Evolutionary conservation across 2,113 vertebrate species (phyloP), one percentile per base, ranked within the genome.

Genomic region (Psittacula cyanocephala): DNA sequence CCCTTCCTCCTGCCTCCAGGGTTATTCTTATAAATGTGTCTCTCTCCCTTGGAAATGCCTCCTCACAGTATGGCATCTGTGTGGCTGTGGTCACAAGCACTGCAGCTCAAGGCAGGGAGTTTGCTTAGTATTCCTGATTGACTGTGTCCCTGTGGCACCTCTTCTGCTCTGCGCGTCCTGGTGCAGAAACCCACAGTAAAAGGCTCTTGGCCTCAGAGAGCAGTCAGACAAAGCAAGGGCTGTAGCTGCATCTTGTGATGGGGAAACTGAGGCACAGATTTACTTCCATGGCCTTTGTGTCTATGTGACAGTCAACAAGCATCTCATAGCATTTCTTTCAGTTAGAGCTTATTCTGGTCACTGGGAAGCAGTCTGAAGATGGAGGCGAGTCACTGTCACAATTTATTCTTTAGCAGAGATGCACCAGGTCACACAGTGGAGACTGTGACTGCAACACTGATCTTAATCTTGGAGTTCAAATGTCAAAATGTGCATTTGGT

Each of bases 11-110:
- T 72, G 90, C 52, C n/a, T 41, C 91, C 37, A 19, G 59, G 11
- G 47, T 76, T 75, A 62, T 76, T 29, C 8, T 33, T 17, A 60
- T 52, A 53, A 78, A 75, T 14, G 13, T 6, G 10, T 19, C 9
- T 43, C 9, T 77, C 33, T 52, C 47, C 65, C 52, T n/a, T 68
- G 41, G 28, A 86, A 72, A 39, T 5, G 11, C 44, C 12, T 41
- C 50, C 52, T 41, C 3, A 0, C 7, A 3, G 29, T 4, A 0
- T 3, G 37, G 35, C 57, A 44, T 35, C 79, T 5, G 1, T 5
- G n/a, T 52, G 68, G 63, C 75, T 59, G 33, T 33, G 52, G 57
- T 67, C 85, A 63, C 57, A 57, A 68, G 44, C 69, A 4, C 49
- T 43, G 77, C 6, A 20, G 44, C 57, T 62, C 13, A 1, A 23